Base-by-base conservation (phyloP, 2,797 vertebrate genomes). In the Ctenopoma multispine region DNA sequence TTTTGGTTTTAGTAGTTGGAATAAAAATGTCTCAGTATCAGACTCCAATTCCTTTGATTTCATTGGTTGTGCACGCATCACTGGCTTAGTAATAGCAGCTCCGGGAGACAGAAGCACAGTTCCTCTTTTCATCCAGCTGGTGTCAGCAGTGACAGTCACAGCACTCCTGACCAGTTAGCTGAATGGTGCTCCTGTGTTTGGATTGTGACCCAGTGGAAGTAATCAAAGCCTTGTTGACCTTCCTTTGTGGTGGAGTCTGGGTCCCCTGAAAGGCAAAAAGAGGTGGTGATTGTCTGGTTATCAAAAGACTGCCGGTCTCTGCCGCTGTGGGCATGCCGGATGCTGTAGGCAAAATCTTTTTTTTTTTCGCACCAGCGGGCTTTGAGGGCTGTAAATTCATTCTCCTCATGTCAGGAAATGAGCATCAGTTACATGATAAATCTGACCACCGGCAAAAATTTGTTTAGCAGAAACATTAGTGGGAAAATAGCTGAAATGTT, bases 141-240 rank as follows among this genome's bases (percentile, higher is more conserved):
- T 85, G 88, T 84, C 81, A 87, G 84, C 79, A 82, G 59, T 54
- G 73, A 40, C 58, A 49, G 65, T 21, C 4, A 14, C 63, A 51
- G 47, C 10, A 12, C 14, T 58, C 44, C 59, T 87, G 79, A 73
- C 77, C 72, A 82, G 53, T 81, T 82, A 63, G 40, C 62, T 36
- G 29, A 60, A 55, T 49, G 51, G 43, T 63, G 38, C 48, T 10
- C 8, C 59, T 71, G 59, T 7, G 29, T 77, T 68, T 67, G 62
- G 78, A 66, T 65, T 56, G 64, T 66, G 68, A 83, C 58, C 78
- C 55, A 44, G 20, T 47, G 60, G 79, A 82, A 69, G 49, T 61
- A 78, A 80, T 79, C 65, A 79, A 78, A 72, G 64, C 55, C 63
- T 79, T 55, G 0, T 60, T 3, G 49, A 41, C 41, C 44, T 57